Evolutionary conservation across 2,888 invertebrate species (phyloP), one percentile per base, ranked within the genome.

Genomic region (Brachyptera risi): DNA sequence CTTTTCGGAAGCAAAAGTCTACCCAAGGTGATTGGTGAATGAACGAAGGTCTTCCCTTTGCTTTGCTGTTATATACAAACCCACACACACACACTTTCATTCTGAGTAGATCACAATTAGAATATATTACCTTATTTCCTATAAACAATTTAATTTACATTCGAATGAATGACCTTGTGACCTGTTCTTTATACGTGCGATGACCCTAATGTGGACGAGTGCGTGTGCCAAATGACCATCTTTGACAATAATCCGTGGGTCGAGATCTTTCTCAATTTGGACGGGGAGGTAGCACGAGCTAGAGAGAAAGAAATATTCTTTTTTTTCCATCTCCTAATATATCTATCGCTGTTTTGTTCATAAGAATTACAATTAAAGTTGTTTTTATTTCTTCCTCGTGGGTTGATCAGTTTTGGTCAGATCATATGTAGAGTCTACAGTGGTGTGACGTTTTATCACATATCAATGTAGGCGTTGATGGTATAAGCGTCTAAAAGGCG

Each of bases 341-440:
- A n/a, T n/a, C n/a, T n/a, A n/a, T n/a, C n/a, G n/a, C n/a, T n/a
- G n/a, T n/a, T n/a, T n/a, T n/a, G n/a, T n/a, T n/a, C n/a, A n/a
- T n/a, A n/a, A n/a, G n/a, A n/a, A 37, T 54, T 35, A 54, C 54
- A 54, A 54, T 54, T 37, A 54, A 54, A 54, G 54, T 7, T 54
- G 23, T 54, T 54, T 54, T 54, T 47, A 42, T 47, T 23, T 24
- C 23, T 47, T 23, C 7, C 15, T 23, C 23, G 54, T 54, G 54
- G 54, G 54, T 54, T 54, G 54, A 54, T 54, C 54, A 35, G 15
- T 54, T 54, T 54, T 54, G 54, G 54, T 54, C 54, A 1, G 54
- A 37, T 17, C 54, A 19, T 54, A 21, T 21, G 5, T n/a, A n/a
- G n/a, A n/a, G n/a, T n/a, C n/a, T n/a, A n/a, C n/a, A n/a, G n/a